These are phyloP conservation scores for Neostethus bicornis DNA, from an alignment of 2,797 vertebrate species.

Conservation along the genomic window DNA sequence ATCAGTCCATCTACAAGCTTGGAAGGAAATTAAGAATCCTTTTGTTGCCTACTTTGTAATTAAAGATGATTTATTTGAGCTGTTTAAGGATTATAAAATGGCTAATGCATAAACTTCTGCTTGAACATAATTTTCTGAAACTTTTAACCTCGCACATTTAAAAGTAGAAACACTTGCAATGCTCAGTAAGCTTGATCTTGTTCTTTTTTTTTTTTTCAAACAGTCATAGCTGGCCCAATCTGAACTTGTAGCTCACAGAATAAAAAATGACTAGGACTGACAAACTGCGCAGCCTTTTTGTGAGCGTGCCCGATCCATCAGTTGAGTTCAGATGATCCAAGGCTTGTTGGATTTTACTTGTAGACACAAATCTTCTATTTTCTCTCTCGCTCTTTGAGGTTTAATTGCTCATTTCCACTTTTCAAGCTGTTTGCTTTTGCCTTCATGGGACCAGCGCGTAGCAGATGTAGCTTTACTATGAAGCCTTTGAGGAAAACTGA, in stretches of 20 bases:
- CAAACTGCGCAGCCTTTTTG: conserved; percentile 6
- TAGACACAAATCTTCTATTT: conserved; percentile 30
- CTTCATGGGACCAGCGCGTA: conserved; percentile 47
- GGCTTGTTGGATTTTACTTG: conserved; percentile 44
- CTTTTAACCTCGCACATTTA: no score
- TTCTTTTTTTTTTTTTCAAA: conserved; percentile 12
- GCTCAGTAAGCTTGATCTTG: conserved; percentile 15
- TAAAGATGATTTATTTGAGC: conserved; percentile 63
- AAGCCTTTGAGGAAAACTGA: conserved; percentile 62
- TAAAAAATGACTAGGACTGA: conserved; percentile 22
- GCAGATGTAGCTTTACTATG: conserved; percentile 65
- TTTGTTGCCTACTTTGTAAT: conserved; percentile 48
- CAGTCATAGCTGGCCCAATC: neutral
- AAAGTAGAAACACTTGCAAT: conserved; percentile 1
- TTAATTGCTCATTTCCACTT: conserved; percentile 42
- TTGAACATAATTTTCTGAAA: conserved; percentile 15
- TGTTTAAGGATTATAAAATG: conserved; percentile 28
- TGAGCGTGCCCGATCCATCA: conserved; percentile 21
- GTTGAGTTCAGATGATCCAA: conserved; percentile 32
- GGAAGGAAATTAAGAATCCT: conserved; percentile 44
- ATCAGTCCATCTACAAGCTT: conserved; percentile 46
- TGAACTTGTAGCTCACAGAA: neutral
- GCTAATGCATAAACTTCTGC: conserved; percentile 10
- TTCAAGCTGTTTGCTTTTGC: conserved; percentile 41
- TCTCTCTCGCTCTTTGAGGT: conserved; percentile 38